These are phyloP conservation scores for Rhea pennata DNA, from an alignment of 2,113 vertebrate genomes.

Conservation along the genomic window DNA sequence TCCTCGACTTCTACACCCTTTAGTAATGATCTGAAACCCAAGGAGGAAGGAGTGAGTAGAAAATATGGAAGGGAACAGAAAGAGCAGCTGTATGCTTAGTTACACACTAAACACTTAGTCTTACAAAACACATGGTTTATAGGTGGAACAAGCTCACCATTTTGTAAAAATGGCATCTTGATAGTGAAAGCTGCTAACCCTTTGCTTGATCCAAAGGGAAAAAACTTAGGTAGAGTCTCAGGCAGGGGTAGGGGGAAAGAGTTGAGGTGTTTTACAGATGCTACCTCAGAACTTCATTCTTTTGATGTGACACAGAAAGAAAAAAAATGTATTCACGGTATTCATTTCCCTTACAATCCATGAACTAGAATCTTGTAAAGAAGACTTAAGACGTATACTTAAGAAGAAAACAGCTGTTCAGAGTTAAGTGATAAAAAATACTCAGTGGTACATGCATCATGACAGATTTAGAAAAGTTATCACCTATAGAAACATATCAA, in stretches of 20 bases:
- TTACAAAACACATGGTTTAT: background rate
- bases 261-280: background rate
- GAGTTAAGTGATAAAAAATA: background rate
- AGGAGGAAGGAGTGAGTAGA: background rate
- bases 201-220: background rate
- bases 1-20: background rate
- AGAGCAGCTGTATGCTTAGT: background rate
- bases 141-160: slow-evolving; percentile 8
- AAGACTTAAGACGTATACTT: background rate
- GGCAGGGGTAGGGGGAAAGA: background rate
- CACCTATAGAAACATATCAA: background rate
- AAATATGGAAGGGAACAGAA: background rate
- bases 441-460: background rate
- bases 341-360: background rate
- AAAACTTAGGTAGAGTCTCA: background rate
- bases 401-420: background rate
- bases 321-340: background rate
- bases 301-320: background rate
- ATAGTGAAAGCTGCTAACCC: background rate
- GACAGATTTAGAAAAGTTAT: background rate
- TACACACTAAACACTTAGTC: background rate
- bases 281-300: background rate
- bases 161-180: slow-evolving; percentile 26
- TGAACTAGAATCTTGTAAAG: background rate
- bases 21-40: background rate